Conservation (phyloP, 2,797 vertebrate genomes). For the Malurus splendens region DNA sequence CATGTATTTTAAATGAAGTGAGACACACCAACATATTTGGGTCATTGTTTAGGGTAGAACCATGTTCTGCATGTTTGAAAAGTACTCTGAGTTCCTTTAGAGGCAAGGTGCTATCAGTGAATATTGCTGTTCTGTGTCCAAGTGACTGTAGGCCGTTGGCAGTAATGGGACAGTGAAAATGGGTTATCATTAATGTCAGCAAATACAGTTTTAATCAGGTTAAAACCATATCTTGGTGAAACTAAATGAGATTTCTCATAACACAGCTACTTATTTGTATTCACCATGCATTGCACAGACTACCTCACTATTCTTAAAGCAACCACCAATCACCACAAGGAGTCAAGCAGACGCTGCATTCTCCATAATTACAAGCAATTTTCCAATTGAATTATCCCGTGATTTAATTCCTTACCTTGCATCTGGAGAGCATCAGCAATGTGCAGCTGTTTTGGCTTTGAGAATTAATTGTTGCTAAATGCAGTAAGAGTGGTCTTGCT, state of each 20-base stretch:
- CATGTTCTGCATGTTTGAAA: not conserved
- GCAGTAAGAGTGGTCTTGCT: constrained; percentile 70
- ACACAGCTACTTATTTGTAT: constrained; percentile 50
- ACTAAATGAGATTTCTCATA: constrained; percentile 61
- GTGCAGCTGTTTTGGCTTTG: constrained; percentile 77
- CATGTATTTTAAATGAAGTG: not conserved
- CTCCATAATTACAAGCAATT: constrained; percentile 79
- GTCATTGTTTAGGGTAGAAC: not conserved
- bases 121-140: not conserved
- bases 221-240: constrained; percentile 54
- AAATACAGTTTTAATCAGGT: constrained; percentile 58
- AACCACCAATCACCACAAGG: constrained; percentile 69
- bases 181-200: constrained; percentile 51
- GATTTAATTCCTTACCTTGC: constrained; percentile 79
- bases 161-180: constrained; percentile 46
- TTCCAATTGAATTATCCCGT: constrained; percentile 80
- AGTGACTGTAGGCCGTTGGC: not conserved
- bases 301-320: constrained; percentile 65
- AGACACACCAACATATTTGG: not conserved
- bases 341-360: constrained; percentile 76
- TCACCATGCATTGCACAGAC: constrained; percentile 18
- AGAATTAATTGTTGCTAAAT: constrained; percentile 76
- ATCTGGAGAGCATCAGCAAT: constrained; percentile 78
- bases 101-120: constrained; percentile 8
- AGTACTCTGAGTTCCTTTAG: constrained; percentile 41